Conservation (phyloP, 2,888 invertebrate species). For the Scaptodrosophila latifasciaeformis region DNA sequence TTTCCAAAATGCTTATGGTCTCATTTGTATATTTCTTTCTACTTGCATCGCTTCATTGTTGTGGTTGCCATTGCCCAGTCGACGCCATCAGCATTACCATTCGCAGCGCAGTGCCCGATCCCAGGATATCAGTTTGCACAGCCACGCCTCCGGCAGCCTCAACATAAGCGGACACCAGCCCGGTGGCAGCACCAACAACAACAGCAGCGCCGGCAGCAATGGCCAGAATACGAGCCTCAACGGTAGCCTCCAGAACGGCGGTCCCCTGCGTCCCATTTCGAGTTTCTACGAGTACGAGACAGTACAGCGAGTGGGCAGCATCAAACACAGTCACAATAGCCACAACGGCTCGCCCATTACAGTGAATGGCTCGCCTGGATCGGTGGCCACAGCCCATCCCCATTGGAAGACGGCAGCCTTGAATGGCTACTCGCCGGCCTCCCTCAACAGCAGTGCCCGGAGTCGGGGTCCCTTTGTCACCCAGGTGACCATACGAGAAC, state of each 20-base stretch:
- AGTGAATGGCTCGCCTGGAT: constrained; percentile 54
- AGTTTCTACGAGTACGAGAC: constrained; percentile 91
- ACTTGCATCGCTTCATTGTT: too few species aligned
- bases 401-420: constrained; percentile 72
- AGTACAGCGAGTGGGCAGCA: constrained; percentile 78
- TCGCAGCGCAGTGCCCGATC: constrained; percentile 79
- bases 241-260: too few species aligned
- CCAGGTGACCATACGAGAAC: constrained; percentile 79
- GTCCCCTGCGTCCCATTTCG: constrained; percentile 84
- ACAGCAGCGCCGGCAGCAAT: constrained; percentile 74
- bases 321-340: constrained; percentile 71
- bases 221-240: constrained; percentile 7
- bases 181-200: too few species aligned
- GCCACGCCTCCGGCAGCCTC: constrained; percentile 57
- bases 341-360: constrained; percentile 51
- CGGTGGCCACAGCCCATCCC: constrained; percentile 59
- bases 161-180: constrained; percentile 74
- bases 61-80: constrained; percentile 75
- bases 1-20: too few species aligned
- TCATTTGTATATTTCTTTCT: too few species aligned
- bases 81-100: constrained; percentile 82
- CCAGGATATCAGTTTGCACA: constrained; percentile 76
- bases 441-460: constrained; percentile 72
- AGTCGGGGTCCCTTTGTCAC: constrained; percentile 79
- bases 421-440: constrained; percentile 72